These are phyloP conservation scores for Rhynchomys soricoides DNA, from an alignment of 2,113 vertebrate genomes.

Conservation along the genomic window DNA sequence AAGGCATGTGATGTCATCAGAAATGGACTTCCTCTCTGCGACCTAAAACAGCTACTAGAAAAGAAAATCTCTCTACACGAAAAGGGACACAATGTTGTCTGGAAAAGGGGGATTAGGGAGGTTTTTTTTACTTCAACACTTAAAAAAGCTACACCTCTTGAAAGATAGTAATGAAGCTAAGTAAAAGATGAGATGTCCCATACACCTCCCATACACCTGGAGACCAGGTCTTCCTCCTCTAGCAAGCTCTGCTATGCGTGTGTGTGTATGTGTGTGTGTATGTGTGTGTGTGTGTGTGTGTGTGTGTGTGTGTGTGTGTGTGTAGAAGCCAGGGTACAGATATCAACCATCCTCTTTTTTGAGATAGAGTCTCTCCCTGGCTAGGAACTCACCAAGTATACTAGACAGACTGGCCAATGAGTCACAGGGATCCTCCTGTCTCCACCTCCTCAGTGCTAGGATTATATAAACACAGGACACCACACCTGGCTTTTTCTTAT, in stretches of 20 bases:
- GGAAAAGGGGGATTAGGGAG: background rate
- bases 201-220: background rate
- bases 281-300: background rate
- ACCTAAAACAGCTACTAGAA: constrained; percentile 37
- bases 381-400: background rate
- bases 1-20: background rate
- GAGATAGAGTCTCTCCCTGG: background rate
- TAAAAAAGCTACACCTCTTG: background rate
- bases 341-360: background rate
- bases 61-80: background rate
- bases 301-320: background rate
- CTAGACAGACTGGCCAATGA: background rate
- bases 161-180: background rate
- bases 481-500: background rate
- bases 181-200: background rate
- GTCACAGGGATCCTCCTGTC: background rate
- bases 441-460: background rate
- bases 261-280: no score
- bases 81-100: background rate
- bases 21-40: constrained; percentile 2
- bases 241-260: background rate
- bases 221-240: background rate
- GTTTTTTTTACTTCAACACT: background rate
- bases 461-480: background rate
- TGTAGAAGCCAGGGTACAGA: background rate